These are phyloP conservation scores for Cinclus mexicanus DNA, from an alignment of 2,113 vertebrate species.

Conservation along the genomic window DNA sequence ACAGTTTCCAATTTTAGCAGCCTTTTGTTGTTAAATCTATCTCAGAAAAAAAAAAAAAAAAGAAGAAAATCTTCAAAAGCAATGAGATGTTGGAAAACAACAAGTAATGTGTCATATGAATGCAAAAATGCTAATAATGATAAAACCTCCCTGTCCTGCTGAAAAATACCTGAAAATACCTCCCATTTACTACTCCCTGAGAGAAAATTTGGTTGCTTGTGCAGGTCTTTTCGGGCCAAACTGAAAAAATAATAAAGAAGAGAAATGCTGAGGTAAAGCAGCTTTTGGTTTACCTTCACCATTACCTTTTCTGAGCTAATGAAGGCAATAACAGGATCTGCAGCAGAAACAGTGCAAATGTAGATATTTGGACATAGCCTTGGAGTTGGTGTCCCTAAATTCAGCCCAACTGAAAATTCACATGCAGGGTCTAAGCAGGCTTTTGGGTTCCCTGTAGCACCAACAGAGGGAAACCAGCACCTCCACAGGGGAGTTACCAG, in stretches of 20 bases:
- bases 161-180: constrained; percentile 6
- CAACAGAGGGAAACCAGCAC: background rate
- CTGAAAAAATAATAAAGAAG: background rate
- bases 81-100: background rate
- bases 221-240: background rate
- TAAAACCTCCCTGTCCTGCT: background rate
- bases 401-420: background rate
- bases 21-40: constrained; percentile 26
- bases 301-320: background rate
- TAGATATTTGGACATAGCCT: background rate
- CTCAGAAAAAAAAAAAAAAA: background rate
- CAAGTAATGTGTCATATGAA: background rate
- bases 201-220: background rate
- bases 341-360: background rate
- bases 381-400: background rate
- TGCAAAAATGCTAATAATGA: background rate
- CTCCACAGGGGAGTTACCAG: background rate
- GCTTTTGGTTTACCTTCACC: background rate
- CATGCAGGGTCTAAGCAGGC: background rate
- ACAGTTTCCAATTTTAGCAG: constrained; percentile 39
- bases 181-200: background rate
- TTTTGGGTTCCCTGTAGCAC: background rate
- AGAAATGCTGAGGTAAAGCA: background rate
- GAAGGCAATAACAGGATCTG: background rate
- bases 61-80: constrained; percentile 1